Base-by-base conservation (phyloP, 2,888 invertebrate genomes). In the Autographa gamma region DNA sequence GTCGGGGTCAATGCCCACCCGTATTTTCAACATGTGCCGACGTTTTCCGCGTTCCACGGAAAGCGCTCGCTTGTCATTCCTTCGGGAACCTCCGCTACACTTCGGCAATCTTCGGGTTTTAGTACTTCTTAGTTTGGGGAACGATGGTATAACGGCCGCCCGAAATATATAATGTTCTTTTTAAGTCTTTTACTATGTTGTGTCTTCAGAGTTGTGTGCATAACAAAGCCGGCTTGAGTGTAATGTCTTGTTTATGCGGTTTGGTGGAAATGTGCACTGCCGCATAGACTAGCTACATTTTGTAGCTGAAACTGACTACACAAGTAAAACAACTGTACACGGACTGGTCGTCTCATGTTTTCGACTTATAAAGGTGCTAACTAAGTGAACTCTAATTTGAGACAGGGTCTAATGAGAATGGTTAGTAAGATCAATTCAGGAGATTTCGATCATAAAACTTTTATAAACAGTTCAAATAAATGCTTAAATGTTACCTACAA, bases 1-100 rank as follows among this genome's bases (percentile, higher is more conserved):
- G 88, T 91, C 91, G 94, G 94, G 95, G 95, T 94, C 95, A 95
- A 92, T 94, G 95, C 88, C 95, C 95, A 91, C 89, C 91, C 90
- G 95, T 95, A 95, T 95, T 95, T 95, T 95, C 95, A 95, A 95
- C 95, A 95, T 94, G 93, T 94, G 94, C 93, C 90, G 92, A 90
- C 92, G 93, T 94, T 95, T 95, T 95, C 95, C 95, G 95, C 95
- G 95, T 95, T 95, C 95, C 93, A 90, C 86, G 95, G 94, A 95
- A 94, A 95, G 91, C 92, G 89, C 92, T 88, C 83, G 90, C 89
- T 88, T 92, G 93, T 92, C 93, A 92, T 92, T 93, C 92, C 91
- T 92, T 94, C 94, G 93, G 92, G 85, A 84, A 83, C 82, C 87
- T 87, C 92, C 93, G 94, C 87, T 67, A 60, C 83, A 84, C 90